Evolutionary conservation across 2,888 invertebrate genomes (phyloP), one percentile per base, ranked within the genome.

Genomic region (Isoperla grammatica): DNA sequence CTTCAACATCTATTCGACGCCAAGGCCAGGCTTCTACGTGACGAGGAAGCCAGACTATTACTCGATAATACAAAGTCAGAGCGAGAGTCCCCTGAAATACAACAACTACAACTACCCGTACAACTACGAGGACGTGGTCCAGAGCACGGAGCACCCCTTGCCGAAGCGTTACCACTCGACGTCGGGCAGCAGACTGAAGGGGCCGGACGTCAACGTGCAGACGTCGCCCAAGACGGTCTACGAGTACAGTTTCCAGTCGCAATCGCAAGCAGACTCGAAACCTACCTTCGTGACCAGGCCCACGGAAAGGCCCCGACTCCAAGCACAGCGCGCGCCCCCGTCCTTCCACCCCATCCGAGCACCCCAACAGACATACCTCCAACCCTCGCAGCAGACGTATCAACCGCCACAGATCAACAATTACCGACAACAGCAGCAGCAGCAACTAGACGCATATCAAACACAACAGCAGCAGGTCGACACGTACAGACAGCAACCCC

Each of bases 201-300:
- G 20, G 19, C 53, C 53, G 15, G 40, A 37, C 53, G 19, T 75
- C 68, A 77, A 81, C 69, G 76, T 79, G 6, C 81, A 81, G 69
- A 74, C 80, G 11, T 74, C 79, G 55, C 71, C 80, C 1, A 81
- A 83, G 69, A 85, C 87, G 0, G 78, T 85, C 6, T 88, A 87
- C 70, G 87, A 88, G 69, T 89, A 84, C 70, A 86, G 84, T 68
- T 88, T 85, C 69, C 84, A 88, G 69, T 79, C 83, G 53, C 63
- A 65, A 88, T 79, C 83, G 53, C 63, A 65, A 88, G 69, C 79
- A 65, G 35, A 62, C 64, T 1, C 62, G 37, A 29, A 11, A 13
- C 37, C 53, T 57, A 17, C 37, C 64, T 39, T 29, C 43, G 57
- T 65, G 35, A 58, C 64, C 19, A 40, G 64, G 13, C 64, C 63